phyloP scores from a whole-genome alignment of 2,797 vertebrate species.

The Crypturellus tataupa region DNA sequence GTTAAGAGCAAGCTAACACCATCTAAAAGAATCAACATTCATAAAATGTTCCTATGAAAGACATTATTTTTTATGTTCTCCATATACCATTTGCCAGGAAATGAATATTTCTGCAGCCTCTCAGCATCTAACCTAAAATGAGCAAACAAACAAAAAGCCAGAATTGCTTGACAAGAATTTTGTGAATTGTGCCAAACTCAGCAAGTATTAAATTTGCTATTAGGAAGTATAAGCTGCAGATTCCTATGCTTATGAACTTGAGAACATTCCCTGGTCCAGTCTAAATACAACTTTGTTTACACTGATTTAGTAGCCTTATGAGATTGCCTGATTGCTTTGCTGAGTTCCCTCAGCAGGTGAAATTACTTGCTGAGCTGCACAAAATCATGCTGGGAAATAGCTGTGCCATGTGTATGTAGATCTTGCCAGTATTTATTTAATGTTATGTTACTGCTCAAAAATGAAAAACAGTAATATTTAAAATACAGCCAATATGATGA shows the following conservation, averaged over 20 bases:
- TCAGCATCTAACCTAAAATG: not conserved
- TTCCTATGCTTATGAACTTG: constrained; percentile 24
- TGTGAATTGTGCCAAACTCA: not conserved
- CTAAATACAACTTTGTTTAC: constrained; percentile 55
- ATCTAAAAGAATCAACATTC: not conserved
- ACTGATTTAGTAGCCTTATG: constrained; percentile 34
- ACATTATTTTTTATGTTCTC: not conserved
- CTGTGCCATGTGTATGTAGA: constrained; percentile 16
- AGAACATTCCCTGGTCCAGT: not conserved
- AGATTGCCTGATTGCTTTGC: constrained; percentile 42
- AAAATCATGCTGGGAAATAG: constrained; percentile 49
- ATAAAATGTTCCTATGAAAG: not conserved
- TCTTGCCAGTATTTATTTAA: constrained; percentile 56
- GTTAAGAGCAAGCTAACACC: not conserved
- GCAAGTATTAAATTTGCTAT: not conserved
- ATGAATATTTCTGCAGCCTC: not conserved
- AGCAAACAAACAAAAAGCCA: not conserved
- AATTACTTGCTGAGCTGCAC: constrained; percentile 34
- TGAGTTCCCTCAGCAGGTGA: constrained; percentile 50
- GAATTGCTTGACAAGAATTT: not conserved
- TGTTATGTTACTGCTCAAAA: constrained; percentile 38
- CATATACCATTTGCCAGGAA: not conserved
- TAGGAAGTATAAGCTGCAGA: constrained; percentile 40
- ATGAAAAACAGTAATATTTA: constrained; percentile 58
- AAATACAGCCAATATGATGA: constrained; percentile 20